These are phyloP conservation scores for Akabosia matsudoensis DNA, from an alignment of 1,140 invertebrate genomes.

Conservation along the genomic window DNA sequence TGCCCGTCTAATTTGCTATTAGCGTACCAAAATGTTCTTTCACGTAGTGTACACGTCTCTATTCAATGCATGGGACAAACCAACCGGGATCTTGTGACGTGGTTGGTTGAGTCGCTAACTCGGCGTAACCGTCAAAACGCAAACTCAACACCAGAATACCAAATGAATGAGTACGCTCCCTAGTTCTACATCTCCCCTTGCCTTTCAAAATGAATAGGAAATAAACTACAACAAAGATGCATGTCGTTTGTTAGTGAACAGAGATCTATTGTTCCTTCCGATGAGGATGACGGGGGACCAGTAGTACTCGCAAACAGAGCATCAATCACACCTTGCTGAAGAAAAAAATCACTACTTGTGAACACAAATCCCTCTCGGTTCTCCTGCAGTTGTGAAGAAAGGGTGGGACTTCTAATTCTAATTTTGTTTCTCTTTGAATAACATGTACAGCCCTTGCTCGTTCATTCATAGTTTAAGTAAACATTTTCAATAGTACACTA, in stretches of 20 bases:
- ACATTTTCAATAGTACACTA: too few species aligned
- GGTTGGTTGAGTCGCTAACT: conserved; percentile 9
- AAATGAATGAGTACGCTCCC: background rate
- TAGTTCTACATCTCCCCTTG: conserved; percentile 2
- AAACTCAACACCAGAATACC: conserved; percentile 1
- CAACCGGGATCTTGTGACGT: conserved; percentile 18
- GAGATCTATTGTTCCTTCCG: conserved; percentile 5
- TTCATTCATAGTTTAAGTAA: too few species aligned
- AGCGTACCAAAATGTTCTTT: too few species aligned
- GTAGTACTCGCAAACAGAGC: background rate
- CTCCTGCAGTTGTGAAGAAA: background rate
- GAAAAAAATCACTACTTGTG: background rate
- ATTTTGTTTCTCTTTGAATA: too few species aligned
- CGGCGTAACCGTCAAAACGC: conserved; percentile 15
- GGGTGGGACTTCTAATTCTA: background rate
- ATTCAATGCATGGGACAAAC: background rate
- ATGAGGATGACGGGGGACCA: background rate
- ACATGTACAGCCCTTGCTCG: too few species aligned
- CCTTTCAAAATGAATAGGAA: conserved; percentile 10
- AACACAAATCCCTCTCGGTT: background rate
- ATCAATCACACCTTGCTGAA: conserved; percentile 12
- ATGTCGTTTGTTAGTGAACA: background rate
- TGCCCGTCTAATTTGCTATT: conserved; percentile 3
- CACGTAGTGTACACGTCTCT: too few species aligned
- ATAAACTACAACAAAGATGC: background rate